phyloP scores from a whole-genome alignment of 2,888 invertebrate species.

The Cheilosia soror region DNA sequence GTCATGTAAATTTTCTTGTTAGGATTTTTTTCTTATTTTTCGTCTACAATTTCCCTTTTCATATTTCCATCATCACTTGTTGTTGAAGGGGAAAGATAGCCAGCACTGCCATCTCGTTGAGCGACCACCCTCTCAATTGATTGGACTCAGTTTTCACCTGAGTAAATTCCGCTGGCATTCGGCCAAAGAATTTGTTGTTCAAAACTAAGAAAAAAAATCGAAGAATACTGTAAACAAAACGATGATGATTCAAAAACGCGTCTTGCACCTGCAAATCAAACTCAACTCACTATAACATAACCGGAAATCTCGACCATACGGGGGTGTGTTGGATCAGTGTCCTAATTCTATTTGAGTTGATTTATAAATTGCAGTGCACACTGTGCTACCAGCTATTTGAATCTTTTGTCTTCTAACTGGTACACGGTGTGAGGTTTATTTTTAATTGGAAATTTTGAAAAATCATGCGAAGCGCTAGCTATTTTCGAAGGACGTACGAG shows the following conservation, averaged over 20 bases:
- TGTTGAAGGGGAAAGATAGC: not conserved
- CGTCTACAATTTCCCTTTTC: not conserved
- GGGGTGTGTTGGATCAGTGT: constrained; percentile 63
- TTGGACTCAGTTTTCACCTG: constrained; percentile 47
- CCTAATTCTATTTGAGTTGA: constrained; percentile 53
- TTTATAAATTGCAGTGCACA: constrained; percentile 48
- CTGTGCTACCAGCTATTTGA: not conserved
- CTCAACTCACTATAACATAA: constrained; percentile 11
- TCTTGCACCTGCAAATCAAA: constrained; percentile 63
- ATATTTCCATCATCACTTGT: constrained; percentile 47
- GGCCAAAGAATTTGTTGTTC: constrained; percentile 55
- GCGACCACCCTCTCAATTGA: constrained; percentile 22
- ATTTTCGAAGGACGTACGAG: constrained; percentile 25
- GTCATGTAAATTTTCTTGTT: not conserved
- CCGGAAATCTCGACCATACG: constrained; percentile 55
- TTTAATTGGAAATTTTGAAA: constrained; percentile 29
- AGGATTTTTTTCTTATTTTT: not conserved
- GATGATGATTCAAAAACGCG: constrained; percentile 24
- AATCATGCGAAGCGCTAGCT: constrained; percentile 6
- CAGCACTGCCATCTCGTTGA: not conserved
- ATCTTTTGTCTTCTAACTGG: constrained; percentile 45
- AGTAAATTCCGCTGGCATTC: constrained; percentile 39
- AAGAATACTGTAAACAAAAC: not conserved
- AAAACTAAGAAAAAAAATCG: constrained; percentile 21
- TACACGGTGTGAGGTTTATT: not conserved